A percentile compares a stretch with the other conserved stretches of the same genome.
Evolutionary conservation across 2,113 vertebrate species (phyloP).

Genomic region (Pimephales promelas): DNA sequence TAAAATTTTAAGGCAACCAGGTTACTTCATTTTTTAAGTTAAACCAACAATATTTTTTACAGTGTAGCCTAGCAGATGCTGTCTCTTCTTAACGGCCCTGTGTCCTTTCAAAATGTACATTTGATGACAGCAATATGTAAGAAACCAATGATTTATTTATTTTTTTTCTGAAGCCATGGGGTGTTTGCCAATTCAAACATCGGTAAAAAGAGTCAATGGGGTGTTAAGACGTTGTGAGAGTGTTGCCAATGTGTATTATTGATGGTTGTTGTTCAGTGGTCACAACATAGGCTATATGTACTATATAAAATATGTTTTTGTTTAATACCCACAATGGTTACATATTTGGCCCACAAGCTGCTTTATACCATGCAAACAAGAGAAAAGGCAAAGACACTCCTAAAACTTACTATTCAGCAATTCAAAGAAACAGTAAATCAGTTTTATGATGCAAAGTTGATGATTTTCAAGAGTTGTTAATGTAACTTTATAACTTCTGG

Average conservation of each 20-base stretch:
- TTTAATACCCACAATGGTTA: neutral
- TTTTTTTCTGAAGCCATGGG: neutral
- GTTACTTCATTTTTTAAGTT: too few relatives aligned
- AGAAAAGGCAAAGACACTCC: neutral
- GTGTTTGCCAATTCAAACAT: neutral
- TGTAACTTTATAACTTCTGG: constrained; percentile 38
- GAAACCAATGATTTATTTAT: neutral
- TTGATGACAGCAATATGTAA: neutral
- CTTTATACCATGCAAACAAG: neutral
- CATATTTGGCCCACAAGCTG: neutral
- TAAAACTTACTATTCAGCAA: neutral
- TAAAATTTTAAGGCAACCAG: too few relatives aligned
- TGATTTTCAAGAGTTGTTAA: constrained; percentile 9
- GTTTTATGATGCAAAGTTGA: neutral
- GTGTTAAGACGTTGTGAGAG: neutral
- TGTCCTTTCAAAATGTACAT: neutral
- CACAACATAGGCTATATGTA: too few relatives aligned
- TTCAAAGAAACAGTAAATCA: constrained; percentile 11
- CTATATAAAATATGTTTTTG: neutral
- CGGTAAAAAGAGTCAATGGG: too few relatives aligned
- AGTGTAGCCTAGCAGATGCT: neutral
- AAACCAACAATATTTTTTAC: too few relatives aligned
- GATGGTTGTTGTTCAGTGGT: neutral
- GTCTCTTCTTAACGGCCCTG: neutral
- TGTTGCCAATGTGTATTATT: neutral